Percentiles rank a stretch among this genome's conserved stretches.
Evolutionary conservation across 2,888 invertebrate species (phyloP).

Genomic region (Microplitis manilae): DNA sequence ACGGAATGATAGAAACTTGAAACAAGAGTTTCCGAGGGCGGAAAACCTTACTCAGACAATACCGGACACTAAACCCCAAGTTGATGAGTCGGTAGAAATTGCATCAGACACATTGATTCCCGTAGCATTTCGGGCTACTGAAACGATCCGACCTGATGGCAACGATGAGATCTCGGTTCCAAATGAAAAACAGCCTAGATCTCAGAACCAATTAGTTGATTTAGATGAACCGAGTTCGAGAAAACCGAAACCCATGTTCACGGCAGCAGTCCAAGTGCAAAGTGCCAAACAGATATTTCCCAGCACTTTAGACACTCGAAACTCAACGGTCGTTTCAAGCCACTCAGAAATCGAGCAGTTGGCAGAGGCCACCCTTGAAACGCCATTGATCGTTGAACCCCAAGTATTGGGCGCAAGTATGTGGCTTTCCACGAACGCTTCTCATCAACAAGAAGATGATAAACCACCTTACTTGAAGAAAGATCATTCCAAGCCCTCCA

Average conservation of each 20-base stretch:
- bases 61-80: constrained; percentile 8
- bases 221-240: constrained; percentile 6
- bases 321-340: constrained; percentile 13
- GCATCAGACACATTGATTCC: background rate
- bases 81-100: background rate
- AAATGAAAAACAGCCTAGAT: background rate
- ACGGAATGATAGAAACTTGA: constrained; percentile 25
- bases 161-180: background rate
- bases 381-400: constrained; percentile 28
- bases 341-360: background rate
- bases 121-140: background rate
- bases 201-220: constrained; percentile 22
- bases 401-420: constrained; percentile 3
- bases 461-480: constrained; percentile 45
- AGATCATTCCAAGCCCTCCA: constrained; percentile 54
- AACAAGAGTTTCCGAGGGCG: constrained; percentile 17
- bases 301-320: constrained; percentile 23
- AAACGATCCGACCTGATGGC: background rate
- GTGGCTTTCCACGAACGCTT: constrained; percentile 26
- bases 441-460: constrained; percentile 3
- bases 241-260: background rate
- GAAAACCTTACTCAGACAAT: constrained; percentile 18
- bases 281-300: constrained; percentile 25
- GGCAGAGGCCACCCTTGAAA: constrained; percentile 26
- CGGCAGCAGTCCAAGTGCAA: constrained; percentile 10